Conservation (phyloP, 2,797 vertebrate genomes). For the Danionella dracula region DNA sequence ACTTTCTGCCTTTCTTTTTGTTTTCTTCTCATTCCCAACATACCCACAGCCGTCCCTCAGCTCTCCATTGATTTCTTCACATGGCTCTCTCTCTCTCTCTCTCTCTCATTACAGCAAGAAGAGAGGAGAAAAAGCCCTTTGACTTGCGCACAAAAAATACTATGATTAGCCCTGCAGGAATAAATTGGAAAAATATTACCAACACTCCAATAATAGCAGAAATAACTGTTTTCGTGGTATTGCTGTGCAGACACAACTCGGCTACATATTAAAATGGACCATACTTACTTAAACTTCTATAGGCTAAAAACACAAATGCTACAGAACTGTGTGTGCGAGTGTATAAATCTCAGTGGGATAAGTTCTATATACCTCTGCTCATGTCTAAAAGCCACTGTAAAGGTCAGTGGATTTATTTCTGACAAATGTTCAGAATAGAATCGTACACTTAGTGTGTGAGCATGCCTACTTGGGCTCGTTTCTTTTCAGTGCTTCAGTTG, state of each 20-base stretch:
- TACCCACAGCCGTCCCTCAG: background rate
- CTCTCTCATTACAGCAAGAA: background rate
- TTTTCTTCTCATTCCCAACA: background rate
- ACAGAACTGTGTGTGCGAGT: background rate
- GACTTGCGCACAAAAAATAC: constrained; percentile 51
- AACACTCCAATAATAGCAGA: constrained; percentile 49
- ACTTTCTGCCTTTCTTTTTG: too few species aligned
- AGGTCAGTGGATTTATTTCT: constrained; percentile 62
- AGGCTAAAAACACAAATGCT: background rate
- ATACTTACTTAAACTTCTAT: constrained; percentile 38
- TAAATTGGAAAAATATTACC: constrained; percentile 54
- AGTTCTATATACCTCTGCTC: constrained; percentile 43
- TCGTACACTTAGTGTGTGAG: constrained; percentile 52
- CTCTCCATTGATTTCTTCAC: background rate
- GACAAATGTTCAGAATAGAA: constrained; percentile 49
- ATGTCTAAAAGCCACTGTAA: constrained; percentile 49
- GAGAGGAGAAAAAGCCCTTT: constrained; percentile 43
- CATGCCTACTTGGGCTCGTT: constrained; percentile 52
- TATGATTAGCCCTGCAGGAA: constrained; percentile 50
- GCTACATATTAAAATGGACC: constrained; percentile 37
- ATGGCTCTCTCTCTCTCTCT: background rate
- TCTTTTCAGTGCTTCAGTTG: too few species aligned
- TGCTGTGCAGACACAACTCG: constrained; percentile 19
- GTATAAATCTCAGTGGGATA: constrained; percentile 32
- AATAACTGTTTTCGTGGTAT: constrained; percentile 41